Conservation (phyloP, 2,113 vertebrate species). For the Pygoscelis antarcticus region DNA sequence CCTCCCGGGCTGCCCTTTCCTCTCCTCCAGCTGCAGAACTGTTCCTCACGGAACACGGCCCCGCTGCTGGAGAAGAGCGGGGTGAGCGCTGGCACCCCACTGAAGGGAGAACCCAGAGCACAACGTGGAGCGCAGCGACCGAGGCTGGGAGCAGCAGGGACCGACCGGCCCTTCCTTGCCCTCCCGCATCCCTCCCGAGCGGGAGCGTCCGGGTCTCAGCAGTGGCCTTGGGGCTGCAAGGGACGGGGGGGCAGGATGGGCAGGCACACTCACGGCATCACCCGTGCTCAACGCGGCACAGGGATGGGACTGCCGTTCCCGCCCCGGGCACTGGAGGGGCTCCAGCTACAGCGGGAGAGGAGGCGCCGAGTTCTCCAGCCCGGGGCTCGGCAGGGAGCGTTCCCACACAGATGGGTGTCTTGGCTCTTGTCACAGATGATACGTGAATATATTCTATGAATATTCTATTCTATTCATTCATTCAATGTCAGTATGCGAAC, state of each 20-base stretch:
- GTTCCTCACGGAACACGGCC: rapidly evolving
- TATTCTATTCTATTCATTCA: neutral
- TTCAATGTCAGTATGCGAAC: neutral
- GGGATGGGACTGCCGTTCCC: neutral
- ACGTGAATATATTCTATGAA: neutral
- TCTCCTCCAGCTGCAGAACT: neutral
- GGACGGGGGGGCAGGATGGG: too few species aligned
- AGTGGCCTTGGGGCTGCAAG: neutral
- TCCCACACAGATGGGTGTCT: neutral
- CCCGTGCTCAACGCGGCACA: rapidly evolving
- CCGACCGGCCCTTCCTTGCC: rapidly evolving
- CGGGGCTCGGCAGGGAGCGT: rapidly evolving
- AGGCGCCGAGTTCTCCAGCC: neutral
- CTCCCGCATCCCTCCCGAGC: rapidly evolving
- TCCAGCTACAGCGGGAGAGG: neutral
- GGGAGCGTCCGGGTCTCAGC: neutral
- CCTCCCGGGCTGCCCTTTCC: neutral
- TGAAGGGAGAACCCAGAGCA: too few species aligned
- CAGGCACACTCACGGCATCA: rapidly evolving
- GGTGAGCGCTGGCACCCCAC: rapidly evolving
- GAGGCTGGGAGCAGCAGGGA: neutral
- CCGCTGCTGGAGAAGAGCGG: neutral
- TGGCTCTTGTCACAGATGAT: neutral
- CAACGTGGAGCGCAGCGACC: rapidly evolving
- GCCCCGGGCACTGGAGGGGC: neutral